Percentiles rank a stretch among this genome's conserved stretches.
Evolutionary conservation across 2,113 vertebrate species (phyloP).

Genomic region (Rhynchomys soricoides): DNA sequence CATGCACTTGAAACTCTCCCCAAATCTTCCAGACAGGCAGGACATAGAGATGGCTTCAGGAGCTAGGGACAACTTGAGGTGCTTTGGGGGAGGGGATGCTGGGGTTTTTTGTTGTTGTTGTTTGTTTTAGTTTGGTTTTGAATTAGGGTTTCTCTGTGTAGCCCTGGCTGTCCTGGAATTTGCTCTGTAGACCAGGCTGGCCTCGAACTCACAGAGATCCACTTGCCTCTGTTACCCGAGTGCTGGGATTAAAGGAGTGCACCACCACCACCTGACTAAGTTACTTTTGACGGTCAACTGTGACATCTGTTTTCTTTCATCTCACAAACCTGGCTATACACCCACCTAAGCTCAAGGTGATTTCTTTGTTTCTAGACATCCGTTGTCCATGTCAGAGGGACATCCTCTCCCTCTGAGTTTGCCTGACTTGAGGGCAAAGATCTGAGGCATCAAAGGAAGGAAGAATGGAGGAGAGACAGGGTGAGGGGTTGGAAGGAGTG

Average conservation of each 20-base stretch:
- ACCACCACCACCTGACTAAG: not conserved
- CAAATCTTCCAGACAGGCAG: not conserved
- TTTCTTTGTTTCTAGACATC: not conserved
- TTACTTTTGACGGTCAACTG: not conserved
- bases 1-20: not conserved
- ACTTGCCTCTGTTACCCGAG: not conserved
- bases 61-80: not conserved
- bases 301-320: not conserved
- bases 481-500: not conserved
- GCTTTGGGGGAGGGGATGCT: not conserved
- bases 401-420: too few relatives aligned
- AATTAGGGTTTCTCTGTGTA: not conserved
- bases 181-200: not conserved
- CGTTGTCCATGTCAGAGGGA: too few relatives aligned
- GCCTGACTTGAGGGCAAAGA: not conserved
- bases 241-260: not conserved
- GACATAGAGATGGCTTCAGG: not conserved
- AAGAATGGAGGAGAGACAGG: too few relatives aligned
- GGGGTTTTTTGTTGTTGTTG: not conserved
- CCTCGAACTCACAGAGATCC: not conserved
- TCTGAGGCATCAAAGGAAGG: not conserved
- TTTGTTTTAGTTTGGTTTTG: not conserved
- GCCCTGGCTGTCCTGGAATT: not conserved
- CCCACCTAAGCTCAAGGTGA: not conserved
- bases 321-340: not conserved